A percentile compares a stretch with the other conserved stretches of the same genome.
phyloP scores from a whole-genome alignment of 2,888 invertebrate genomes.

The Trisateles emortualis region DNA sequence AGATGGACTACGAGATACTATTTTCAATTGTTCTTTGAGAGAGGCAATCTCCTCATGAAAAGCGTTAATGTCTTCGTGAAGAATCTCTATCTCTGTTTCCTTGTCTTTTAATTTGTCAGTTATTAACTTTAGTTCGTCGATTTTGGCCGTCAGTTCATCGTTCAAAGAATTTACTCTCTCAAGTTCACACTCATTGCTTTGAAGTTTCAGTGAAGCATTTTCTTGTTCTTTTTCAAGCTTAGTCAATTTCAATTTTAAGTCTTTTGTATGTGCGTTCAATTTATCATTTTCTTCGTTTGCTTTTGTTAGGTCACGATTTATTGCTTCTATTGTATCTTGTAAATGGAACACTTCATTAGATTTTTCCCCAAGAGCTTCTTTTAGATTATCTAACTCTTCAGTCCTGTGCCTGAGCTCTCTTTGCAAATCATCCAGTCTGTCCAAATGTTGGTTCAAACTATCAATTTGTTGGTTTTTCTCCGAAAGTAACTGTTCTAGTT shows the following conservation, averaged over 20 bases:
- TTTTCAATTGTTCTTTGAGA: conserved; percentile 78
- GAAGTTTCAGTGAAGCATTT: conserved; percentile 73
- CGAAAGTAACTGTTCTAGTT: conserved; percentile 83
- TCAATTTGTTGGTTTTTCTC: conserved; percentile 86
- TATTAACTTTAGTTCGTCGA: conserved; percentile 74
- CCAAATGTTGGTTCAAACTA: conserved; percentile 81
- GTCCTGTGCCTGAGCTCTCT: conserved; percentile 82
- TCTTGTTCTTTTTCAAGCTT: conserved; percentile 82
- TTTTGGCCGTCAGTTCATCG: conserved; percentile 71
- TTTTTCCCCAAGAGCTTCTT: conserved; percentile 81
- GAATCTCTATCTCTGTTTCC: conserved; percentile 85
- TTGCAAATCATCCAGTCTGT: conserved; percentile 80
- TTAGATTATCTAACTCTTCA: conserved; percentile 77
- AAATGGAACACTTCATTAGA: conserved; percentile 75
- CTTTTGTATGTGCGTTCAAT: conserved; percentile 68
- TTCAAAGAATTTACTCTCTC: conserved; percentile 73
- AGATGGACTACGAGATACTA: conserved; percentile 86
- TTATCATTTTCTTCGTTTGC: conserved; percentile 76
- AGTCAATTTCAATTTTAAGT: conserved; percentile 70
- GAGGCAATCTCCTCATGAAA: conserved; percentile 83
- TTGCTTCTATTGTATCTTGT: conserved; percentile 69
- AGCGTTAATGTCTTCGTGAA: conserved; percentile 80
- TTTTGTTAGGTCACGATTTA: conserved; percentile 72
- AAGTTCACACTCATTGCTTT: conserved; percentile 74
- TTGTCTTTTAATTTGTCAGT: conserved; percentile 81